Conservation (phyloP, 2,113 vertebrate genomes). For the Crotalus helleri region DNA sequence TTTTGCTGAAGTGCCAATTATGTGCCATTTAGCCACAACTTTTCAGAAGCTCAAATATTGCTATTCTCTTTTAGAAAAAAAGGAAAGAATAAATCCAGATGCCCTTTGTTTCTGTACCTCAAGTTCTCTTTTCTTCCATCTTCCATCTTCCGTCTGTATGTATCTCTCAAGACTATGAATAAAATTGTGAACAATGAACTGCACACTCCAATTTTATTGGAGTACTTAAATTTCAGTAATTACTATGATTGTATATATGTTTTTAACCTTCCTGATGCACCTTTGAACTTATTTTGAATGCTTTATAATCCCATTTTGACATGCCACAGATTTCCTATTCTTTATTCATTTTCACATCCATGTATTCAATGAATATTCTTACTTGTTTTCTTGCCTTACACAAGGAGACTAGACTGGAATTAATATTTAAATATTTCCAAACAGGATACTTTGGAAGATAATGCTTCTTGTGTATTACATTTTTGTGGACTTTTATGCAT, state of each 20-base stretch:
- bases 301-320: constrained; percentile 1
- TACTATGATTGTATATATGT: not conserved
- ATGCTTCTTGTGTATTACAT: not conserved
- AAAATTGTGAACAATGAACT: not conserved
- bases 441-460: not conserved
- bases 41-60: not conserved
- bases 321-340: not conserved
- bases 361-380: not conserved
- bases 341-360: not conserved
- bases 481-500: not conserved
- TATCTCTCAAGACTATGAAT: not conserved
- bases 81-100: not conserved
- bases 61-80: not conserved
- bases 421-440: not conserved
- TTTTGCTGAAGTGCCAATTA: not conserved
- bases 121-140: not conserved
- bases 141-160: not conserved
- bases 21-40: not conserved
- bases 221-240: not conserved
- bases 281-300: not conserved
- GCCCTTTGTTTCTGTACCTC: not conserved
- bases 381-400: not conserved
- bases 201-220: not conserved
- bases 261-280: not conserved
- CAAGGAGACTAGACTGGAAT: not conserved